Conservation (phyloP, 2,113 vertebrate genomes). For the Equus przewalskii region DNA sequence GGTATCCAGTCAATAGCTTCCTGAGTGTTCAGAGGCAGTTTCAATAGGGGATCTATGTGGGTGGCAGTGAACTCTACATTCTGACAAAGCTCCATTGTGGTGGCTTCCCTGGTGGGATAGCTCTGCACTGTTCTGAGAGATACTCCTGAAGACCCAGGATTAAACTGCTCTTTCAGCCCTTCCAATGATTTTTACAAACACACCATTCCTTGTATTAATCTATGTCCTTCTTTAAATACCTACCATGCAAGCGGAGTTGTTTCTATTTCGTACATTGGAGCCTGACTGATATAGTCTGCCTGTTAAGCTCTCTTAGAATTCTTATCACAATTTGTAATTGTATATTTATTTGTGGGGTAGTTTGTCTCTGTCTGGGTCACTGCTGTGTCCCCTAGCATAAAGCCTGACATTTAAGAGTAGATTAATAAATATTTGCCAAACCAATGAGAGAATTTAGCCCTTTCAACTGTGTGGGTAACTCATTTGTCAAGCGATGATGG, state of each 20-base stretch:
- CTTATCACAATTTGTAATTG: neutral
- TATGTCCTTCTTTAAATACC: neutral
- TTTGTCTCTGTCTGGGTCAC: constrained; percentile 30
- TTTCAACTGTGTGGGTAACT: constrained; percentile 72
- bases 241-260: neutral
- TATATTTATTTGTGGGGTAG: neutral
- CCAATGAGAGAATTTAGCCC: constrained; percentile 78
- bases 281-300: neutral
- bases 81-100: neutral
- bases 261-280: neutral
- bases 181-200: neutral
- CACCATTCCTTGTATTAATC: neutral
- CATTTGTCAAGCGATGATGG: constrained; percentile 49
- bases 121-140: neutral
- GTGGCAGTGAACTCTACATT: neutral
- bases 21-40: neutral
- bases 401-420: neutral
- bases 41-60: neutral
- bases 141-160: neutral
- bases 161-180: neutral
- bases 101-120: no score
- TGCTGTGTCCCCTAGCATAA: neutral
- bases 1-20: neutral
- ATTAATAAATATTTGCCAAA: constrained; percentile 63
- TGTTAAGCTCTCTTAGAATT: neutral